Evolutionary conservation across 2,113 vertebrate genomes (phyloP), one percentile per base, ranked within the genome.

Genomic region (Elaphurus davidianus): DNA sequence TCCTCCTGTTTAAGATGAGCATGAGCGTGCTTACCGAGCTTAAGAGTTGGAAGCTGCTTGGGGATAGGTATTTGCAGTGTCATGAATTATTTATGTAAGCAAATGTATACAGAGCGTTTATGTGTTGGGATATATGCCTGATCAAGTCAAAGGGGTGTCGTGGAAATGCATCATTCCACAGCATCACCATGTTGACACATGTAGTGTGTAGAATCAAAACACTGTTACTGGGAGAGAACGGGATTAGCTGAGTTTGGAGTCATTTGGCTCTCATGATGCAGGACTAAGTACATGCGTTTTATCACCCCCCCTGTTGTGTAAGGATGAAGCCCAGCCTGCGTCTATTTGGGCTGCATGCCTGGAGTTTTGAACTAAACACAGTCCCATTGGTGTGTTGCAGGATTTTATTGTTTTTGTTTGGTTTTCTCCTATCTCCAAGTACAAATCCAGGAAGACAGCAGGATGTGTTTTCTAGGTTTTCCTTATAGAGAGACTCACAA

Each of bases 71-170:
- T 97, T 95, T 97, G 93, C 96, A 71, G 52, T 93, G 87, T 90
- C 96, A 96, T 98, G 97, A 98, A 98, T 98, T 98, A 98, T 98
- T 97, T 96, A 97, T 98, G 82, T 97, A 97, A 91, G 90, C 93
- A 96, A 98, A 98, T 94, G 87, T 94, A 90, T 85, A 91, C 47
- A 74, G 86, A 86, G 83, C 47, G 11, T 96, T 98, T 97, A 83
- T 92, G 89, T 95, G 93, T 94, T 91, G 90, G 91, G 92, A 91
- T 87, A 8, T 55, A 86, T 96, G 94, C 93, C 96, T 90, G 93
- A 96, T 92, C 93, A 90, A 97, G 96, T 96, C 19, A 36, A 90
- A 97, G 96, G 96, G 96, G 91, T 96, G 91, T 97, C 47, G 36
- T 91, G 95, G 59, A 94, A 94, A 95, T 94, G 95, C 90, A 90